Evolutionary conservation across 2,113 vertebrate genomes (phyloP).

Genomic region (Mugil cephalus): DNA sequence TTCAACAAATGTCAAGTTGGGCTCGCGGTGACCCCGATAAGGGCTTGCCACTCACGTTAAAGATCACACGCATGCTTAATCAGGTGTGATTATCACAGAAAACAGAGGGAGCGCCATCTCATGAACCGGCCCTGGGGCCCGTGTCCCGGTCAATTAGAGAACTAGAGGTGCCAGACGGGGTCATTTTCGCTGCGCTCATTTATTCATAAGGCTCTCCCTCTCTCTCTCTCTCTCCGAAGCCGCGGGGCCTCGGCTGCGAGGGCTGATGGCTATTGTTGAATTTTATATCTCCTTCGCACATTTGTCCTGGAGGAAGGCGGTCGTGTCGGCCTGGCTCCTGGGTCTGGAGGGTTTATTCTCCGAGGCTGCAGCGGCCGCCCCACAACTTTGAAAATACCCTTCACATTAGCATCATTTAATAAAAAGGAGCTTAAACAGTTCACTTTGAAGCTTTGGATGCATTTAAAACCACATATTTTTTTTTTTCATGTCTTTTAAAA

Average conservation of each 20-base stretch:
- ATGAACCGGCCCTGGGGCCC: slow-evolving; percentile 52
- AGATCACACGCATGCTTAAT: slow-evolving; percentile 66
- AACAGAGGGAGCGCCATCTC: slow-evolving; percentile 55
- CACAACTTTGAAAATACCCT: slow-evolving; percentile 21
- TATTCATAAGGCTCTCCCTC: slow-evolving; percentile 55
- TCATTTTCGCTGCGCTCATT: slow-evolving; percentile 37
- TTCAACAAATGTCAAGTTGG: slow-evolving; percentile 68
- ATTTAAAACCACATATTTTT: too few relatives aligned
- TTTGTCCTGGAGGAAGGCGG: slow-evolving; percentile 23
- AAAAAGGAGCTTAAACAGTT: too few relatives aligned
- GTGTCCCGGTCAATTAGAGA: slow-evolving; percentile 69
- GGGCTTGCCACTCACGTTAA: slow-evolving; percentile 52
- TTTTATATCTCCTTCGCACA: slow-evolving; percentile 20
- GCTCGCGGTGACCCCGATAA: slow-evolving; percentile 34
- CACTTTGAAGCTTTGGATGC: background rate
- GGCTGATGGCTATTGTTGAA: slow-evolving; percentile 22
- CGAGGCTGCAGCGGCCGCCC: background rate
- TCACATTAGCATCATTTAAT: too few relatives aligned
- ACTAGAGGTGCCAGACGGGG: slow-evolving; percentile 60
- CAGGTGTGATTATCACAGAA: slow-evolving; percentile 65
- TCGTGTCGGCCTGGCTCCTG: slow-evolving; percentile 6
- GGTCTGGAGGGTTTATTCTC: slow-evolving; percentile 13
- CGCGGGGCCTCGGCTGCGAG: slow-evolving; percentile 3
- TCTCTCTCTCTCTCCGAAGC: slow-evolving; percentile 23
- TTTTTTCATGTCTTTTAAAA: too few relatives aligned